Percentiles rank a stretch among this genome's conserved stretches.
Evolutionary conservation across 2,113 vertebrate species (phyloP).

Genomic region (Plestiodon gilberti): DNA sequence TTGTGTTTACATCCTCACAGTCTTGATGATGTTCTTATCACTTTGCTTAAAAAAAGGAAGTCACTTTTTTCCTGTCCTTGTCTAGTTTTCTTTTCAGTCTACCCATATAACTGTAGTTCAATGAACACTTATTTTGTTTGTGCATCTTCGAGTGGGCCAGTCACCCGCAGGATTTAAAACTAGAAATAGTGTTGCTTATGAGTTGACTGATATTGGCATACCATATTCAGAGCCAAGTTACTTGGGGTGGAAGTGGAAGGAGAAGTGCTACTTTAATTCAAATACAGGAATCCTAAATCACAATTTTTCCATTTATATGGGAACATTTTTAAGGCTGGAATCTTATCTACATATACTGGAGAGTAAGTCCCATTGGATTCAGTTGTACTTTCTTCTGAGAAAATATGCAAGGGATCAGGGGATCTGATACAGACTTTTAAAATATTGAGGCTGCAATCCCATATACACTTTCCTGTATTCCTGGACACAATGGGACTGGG

Average conservation of each 20-base stretch:
- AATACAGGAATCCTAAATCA: not conserved
- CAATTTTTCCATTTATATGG: not conserved
- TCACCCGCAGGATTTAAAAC: not conserved
- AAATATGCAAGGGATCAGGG: not conserved
- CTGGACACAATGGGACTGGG: no score
- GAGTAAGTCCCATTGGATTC: not conserved
- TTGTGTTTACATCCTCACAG: not conserved
- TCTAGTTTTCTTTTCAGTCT: not conserved
- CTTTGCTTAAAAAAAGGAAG: not conserved
- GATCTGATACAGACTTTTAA: not conserved
- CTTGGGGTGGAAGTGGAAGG: not conserved
- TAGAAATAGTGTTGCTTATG: not conserved
- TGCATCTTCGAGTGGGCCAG: fast-evolving
- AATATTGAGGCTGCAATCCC: not conserved
- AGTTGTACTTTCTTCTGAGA: not conserved
- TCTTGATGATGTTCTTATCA: not conserved
- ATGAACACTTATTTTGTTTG: not conserved
- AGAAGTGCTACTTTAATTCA: not conserved
- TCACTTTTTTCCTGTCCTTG: not conserved
- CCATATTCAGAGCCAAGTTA: not conserved
- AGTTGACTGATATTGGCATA: not conserved
- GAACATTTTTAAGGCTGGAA: not conserved
- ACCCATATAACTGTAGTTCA: not conserved
- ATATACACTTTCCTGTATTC: no score
- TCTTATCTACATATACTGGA: not conserved